Percentiles rank a stretch among this genome's conserved stretches.
Conservation (phyloP, 2,797 vertebrate species). For the Cynopterus sphinx region DNA sequence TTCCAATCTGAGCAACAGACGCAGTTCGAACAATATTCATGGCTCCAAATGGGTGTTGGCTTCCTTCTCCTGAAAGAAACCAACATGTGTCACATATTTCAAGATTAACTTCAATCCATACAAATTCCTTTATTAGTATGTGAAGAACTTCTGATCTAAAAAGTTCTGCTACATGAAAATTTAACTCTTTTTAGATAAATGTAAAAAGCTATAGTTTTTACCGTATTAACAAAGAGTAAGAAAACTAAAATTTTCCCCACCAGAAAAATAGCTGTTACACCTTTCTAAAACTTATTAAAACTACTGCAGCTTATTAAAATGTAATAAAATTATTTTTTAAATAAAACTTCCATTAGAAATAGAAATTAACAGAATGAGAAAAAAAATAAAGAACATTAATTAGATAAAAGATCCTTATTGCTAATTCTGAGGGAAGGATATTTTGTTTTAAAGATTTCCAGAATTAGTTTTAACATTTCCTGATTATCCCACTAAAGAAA, state of each 20-base stretch:
- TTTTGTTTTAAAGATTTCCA: conserved; percentile 17
- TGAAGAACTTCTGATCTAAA: conserved; percentile 17
- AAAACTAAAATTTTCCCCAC: not conserved
- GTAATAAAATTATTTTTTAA: not conserved
- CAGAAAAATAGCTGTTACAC: not conserved
- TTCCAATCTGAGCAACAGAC: conserved; percentile 93
- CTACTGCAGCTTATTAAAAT: not conserved
- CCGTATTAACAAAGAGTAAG: conserved; percentile 3
- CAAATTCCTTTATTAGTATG: conserved; percentile 30
- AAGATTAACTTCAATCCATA: conserved; percentile 12
- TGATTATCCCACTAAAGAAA: not conserved
- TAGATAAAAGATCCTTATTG: not conserved
- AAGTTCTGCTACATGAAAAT: not conserved
- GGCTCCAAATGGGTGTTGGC: conserved; percentile 92
- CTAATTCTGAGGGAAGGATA: not conserved
- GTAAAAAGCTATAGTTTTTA: conserved; percentile 9
- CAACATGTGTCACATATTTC: conserved; percentile 48
- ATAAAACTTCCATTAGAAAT: not conserved
- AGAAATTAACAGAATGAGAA: not conserved
- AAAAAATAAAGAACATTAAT: conserved; percentile 6
- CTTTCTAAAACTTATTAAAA: conserved; percentile 47
- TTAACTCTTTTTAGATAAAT: conserved; percentile 30
- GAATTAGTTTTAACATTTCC: conserved; percentile 4
- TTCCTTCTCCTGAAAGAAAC: conserved; percentile 89
- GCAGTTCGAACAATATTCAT: conserved; percentile 88